Evolutionary conservation across 2,113 vertebrate genomes (phyloP).

Genomic region (Protobothrops flavoviridis): DNA sequence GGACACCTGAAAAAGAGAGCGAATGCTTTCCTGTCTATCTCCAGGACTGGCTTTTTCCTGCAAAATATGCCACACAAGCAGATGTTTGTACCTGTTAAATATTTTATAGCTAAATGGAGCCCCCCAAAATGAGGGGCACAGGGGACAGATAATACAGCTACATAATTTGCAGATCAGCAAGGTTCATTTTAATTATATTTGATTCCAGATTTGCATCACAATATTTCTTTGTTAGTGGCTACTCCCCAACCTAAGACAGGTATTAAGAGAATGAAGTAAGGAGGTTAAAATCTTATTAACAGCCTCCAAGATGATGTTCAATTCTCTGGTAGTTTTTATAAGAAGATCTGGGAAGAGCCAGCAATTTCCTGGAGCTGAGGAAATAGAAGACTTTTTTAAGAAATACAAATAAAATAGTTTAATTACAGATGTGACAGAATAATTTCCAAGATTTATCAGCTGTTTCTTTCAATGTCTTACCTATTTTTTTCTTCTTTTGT

Average conservation of each 20-base stretch:
- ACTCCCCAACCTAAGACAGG: conserved; percentile 19
- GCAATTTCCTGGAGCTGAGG: background rate
- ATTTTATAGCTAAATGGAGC: background rate
- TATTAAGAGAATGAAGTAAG: conserved; percentile 24
- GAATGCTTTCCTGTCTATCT: background rate
- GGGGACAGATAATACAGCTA: background rate
- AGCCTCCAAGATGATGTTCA: background rate
- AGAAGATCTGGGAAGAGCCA: background rate
- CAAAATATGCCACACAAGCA: background rate
- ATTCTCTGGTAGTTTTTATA: background rate
- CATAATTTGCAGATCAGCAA: background rate
- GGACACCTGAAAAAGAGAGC: background rate
- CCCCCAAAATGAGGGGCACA: background rate
- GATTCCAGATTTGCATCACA: conserved; percentile 10
- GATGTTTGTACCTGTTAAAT: background rate
- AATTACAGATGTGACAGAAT: no score
- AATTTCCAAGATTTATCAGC: no score
- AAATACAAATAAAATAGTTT: no score
- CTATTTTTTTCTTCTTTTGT: no score
- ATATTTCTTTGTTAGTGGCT: conserved; percentile 16
- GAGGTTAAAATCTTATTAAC: conserved; percentile 16
- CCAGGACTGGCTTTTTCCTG: no score
- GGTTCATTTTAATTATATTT: conserved; percentile 12
- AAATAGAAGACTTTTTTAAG: no score
- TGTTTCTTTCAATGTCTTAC: no score